Evolutionary conservation across 2,113 vertebrate genomes (phyloP), one percentile per base, ranked within the genome.

Genomic region (Melanostigma gelatinosum): DNA sequence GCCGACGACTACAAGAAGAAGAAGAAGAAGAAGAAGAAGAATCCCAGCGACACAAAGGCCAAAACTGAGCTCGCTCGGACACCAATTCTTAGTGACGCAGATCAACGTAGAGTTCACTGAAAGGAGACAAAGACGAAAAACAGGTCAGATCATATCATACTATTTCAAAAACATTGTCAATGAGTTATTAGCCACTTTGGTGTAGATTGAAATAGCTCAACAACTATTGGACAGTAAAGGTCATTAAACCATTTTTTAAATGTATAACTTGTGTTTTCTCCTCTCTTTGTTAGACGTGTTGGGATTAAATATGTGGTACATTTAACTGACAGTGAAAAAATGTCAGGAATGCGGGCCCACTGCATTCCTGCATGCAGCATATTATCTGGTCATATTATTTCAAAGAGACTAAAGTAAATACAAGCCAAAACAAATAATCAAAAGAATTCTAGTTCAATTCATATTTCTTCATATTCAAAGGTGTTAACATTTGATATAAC

Each of bases 1-100:
- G 0, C 18, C 12, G 1, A 9, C 0, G 1, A 12, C 15, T 9
- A 4, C 5, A 6, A 72, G 2, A 32, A 44, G 0, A 2, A 27
- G 0, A 1, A 34, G 0, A 6, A 72, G 2, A 32, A 44, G 0
- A 2, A 27, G 0, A 1, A 34, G 0, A 6, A 0, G 1, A 1
- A 0, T 0, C 6, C 34, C 34, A 6, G 4, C 34, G 7, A 32
- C 0, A 32, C 0, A 0, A 1, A 57, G 16, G 3, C 0, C 1
- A 15, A 54, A 0, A 0, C 0, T 10, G 11, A 0, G 15, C 0
- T 0, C 0, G 0, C 9, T 0, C 5, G 0, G 8, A 36, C 50
- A 77, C 27, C 1, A 13, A 34, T 0, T 36, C 24, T 0, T 0
- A 0, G 0, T 20, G 64, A 68, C 0, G 40, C 75, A 77, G 54